Evolutionary conservation across 2,797 vertebrate genomes (phyloP), one percentile per base, ranked within the genome.

Genomic region (Myioborus melanocephalus): DNA sequence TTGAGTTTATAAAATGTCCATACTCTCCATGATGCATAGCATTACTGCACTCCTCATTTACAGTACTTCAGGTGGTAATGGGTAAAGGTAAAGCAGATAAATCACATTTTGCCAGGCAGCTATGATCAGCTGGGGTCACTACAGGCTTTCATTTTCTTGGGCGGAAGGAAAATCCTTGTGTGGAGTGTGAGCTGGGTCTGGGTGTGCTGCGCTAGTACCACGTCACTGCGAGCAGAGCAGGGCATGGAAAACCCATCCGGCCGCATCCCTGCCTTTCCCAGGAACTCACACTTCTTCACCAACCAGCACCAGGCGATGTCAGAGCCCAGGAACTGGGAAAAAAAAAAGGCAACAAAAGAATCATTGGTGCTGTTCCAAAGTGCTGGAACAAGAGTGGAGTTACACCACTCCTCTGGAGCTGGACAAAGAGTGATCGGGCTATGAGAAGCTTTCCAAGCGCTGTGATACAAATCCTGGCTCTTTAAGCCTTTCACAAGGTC

Each of bases 141-240:
- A 35, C 60, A 75, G n/a, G 28, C 30, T 68, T 89, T 75, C 8
- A 35, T 68, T 68, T 55, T 27, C 19, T 19, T 1, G 4, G 23
- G 6, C 6, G 12, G 64, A 63, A 70, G 37, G 53, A 35, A 78
- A 60, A 70, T 6, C 15, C 43, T 16, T 15, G 6, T 37, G 26
- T 44, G 53, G 30, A n/a, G 44, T 5, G 32, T 0, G 3, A 35
- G 57, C 12, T 1, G 1, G 21, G 15, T 41, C 53, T 26, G 41
- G 17, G 9, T 28, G 41, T 60, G 61, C 39, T 76, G 39, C 0
- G 1, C 20, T 63, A 37, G 17, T 3, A 0, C n/a, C 28, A 14
- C 4, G 2, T 43, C 84, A 66, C 75, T 0, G 0, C 0, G 0
- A 65, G 56, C 46, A 37, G 53, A 57, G 49, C 63, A 77, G 43